These are phyloP conservation scores for Amphiprion ocellaris DNA, from an alignment of 2,113 vertebrate genomes.

Conservation along the genomic window DNA sequence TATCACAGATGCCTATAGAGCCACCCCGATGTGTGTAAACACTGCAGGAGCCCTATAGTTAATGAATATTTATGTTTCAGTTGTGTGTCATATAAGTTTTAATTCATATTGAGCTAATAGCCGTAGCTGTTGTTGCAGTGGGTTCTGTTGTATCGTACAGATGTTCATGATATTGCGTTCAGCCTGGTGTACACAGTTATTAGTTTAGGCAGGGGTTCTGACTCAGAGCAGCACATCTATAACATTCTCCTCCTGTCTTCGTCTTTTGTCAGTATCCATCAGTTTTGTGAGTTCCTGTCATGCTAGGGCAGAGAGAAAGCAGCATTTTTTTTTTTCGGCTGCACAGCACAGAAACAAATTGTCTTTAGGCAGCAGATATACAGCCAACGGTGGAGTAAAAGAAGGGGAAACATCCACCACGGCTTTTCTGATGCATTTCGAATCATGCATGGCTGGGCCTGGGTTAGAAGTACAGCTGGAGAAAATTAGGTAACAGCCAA, in stretches of 20 bases:
- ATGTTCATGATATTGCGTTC: slow-evolving; percentile 5
- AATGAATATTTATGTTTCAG: too few species aligned
- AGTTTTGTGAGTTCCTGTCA: slow-evolving; percentile 48
- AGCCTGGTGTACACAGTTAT: neutral
- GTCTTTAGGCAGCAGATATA: slow-evolving; percentile 41
- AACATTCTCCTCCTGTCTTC: slow-evolving; percentile 28
- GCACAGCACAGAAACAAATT: slow-evolving; percentile 12
- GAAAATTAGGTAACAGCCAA: slow-evolving; percentile 34
- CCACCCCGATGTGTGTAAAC: neutral
- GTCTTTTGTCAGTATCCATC: slow-evolving; percentile 43
- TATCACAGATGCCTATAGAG: neutral
- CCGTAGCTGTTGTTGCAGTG: neutral
- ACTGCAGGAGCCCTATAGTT: neutral
- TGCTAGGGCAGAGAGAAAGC: slow-evolving; percentile 19
- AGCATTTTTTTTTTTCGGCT: neutral
- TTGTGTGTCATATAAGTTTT: too few species aligned
- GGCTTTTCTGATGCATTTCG: slow-evolving; percentile 37
- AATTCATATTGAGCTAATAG: too few species aligned
- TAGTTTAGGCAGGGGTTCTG: slow-evolving; percentile 29
- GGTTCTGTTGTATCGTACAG: neutral
- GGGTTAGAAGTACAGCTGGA: slow-evolving; percentile 36
- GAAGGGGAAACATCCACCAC: slow-evolving; percentile 24
- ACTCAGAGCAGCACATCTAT: slow-evolving; percentile 22
- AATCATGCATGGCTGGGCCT: slow-evolving; percentile 44
- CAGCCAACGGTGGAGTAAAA: slow-evolving; percentile 10